Evolutionary conservation across 92 coral and sea anemone genomes (phyloP).

Genomic region (Porites cylindrica): DNA sequence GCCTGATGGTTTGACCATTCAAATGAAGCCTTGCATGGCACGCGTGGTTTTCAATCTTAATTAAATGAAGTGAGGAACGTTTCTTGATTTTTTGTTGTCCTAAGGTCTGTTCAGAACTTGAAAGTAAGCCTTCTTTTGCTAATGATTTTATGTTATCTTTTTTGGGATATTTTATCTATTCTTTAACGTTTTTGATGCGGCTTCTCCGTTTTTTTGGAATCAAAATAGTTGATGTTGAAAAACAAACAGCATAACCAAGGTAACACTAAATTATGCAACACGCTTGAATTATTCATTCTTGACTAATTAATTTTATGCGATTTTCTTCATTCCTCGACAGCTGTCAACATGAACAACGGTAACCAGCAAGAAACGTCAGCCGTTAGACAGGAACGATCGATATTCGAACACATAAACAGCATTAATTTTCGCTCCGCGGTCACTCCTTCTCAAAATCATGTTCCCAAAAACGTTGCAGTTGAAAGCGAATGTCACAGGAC

Average conservation of each 20-base stretch:
- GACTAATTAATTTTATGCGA: conserved; percentile 30
- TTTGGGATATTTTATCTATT: not conserved
- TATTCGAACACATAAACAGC: conserved; percentile 37
- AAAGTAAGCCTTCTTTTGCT: not conserved
- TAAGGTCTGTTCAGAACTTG: too few species aligned
- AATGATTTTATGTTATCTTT: not conserved
- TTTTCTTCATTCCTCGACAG: conserved; percentile 31
- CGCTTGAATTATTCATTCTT: conserved; percentile 18
- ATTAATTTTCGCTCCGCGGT: conserved; percentile 24
- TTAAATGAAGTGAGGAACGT: too few species aligned
- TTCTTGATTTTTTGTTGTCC: too few species aligned
- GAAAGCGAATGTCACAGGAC: not conserved
- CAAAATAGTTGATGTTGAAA: not conserved
- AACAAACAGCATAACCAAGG: not conserved
- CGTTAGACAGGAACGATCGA: conserved; percentile 25
- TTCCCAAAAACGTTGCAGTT: not conserved
- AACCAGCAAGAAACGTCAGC: conserved; percentile 3
- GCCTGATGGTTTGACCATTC: too few species aligned
- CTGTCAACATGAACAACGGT: conserved; percentile 19
- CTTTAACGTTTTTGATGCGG: not conserved
- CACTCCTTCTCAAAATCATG: not conserved
- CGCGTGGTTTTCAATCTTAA: too few species aligned
- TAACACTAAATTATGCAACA: conserved; percentile 2
- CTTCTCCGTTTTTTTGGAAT: not conserved
- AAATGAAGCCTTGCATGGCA: too few species aligned